These are phyloP conservation scores for Gambelia wislizenii DNA, from an alignment of 2,797 vertebrate species.

Conservation along the genomic window DNA sequence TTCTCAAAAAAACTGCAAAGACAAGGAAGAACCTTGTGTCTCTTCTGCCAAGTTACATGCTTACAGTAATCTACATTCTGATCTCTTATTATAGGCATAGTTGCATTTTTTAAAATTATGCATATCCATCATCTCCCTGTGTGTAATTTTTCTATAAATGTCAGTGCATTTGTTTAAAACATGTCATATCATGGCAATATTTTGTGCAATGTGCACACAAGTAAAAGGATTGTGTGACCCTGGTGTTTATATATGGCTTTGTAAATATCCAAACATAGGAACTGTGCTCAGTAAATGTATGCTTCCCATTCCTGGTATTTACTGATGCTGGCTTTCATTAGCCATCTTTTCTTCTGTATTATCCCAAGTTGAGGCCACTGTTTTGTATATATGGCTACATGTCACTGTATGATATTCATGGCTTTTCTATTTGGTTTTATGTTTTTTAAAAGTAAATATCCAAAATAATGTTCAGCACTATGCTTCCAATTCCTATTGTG, in stretches of 20 bases:
- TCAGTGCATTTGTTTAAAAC: neutral
- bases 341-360: neutral
- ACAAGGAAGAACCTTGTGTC: neutral
- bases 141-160: neutral
- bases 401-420: neutral
- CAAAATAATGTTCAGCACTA: neutral
- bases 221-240: no score
- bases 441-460: neutral
- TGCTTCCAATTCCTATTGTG: constrained; percentile 35
- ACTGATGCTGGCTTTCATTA: constrained; percentile 41
- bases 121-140: neutral
- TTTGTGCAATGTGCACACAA: neutral
- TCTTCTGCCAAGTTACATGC: neutral
- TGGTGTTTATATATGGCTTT: neutral
- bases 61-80: neutral
- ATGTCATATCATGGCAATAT: neutral
- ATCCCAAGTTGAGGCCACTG: neutral
- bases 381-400: neutral
- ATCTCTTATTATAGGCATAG: neutral
- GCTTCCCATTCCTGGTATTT: neutral
- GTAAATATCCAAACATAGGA: neutral
- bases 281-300: neutral
- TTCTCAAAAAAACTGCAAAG: neutral
- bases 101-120: neutral
- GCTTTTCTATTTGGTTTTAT: constrained; percentile 10